Conservation (phyloP, 2,888 invertebrate genomes). For the Lottia gigantea region DNA sequence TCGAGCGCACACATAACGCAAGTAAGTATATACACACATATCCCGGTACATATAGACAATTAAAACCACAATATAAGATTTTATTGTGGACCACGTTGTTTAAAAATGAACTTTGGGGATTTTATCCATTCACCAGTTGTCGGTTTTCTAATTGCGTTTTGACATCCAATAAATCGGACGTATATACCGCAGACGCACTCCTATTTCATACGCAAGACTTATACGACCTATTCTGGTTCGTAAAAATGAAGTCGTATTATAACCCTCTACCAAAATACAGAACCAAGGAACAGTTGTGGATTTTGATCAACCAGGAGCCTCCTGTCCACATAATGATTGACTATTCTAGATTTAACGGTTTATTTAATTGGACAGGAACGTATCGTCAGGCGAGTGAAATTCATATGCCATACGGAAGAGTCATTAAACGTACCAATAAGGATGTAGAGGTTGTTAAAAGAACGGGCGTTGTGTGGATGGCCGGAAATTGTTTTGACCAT, state of each 20-base stretch:
- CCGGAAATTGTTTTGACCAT: conserved; percentile 13
- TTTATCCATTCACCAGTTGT: background rate
- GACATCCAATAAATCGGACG: conserved; percentile 4
- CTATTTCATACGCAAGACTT: conserved; percentile 14
- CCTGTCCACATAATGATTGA: background rate
- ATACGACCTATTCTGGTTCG: background rate
- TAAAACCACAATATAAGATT: background rate
- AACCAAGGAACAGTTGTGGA: conserved; percentile 6
- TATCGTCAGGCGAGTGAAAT: background rate
- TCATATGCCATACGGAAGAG: background rate
- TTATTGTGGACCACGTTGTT: conserved; percentile 14
- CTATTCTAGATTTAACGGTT: background rate
- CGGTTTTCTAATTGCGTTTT: conserved; percentile 9
- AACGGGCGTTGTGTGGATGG: conserved; percentile 11
- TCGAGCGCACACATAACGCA: no score
- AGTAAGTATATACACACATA: no score
- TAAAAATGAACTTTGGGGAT: background rate
- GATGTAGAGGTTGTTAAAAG: background rate
- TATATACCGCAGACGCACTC: background rate
- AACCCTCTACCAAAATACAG: conserved; percentile 9
- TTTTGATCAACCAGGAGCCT: background rate
- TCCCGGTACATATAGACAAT: no score
- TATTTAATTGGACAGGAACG: conserved; percentile 13
- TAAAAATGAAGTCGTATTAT: no score
- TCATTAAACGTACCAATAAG: background rate